Base-by-base conservation (phyloP, 2,797 vertebrate species). In the Hyperoplus lanceolatus region DNA sequence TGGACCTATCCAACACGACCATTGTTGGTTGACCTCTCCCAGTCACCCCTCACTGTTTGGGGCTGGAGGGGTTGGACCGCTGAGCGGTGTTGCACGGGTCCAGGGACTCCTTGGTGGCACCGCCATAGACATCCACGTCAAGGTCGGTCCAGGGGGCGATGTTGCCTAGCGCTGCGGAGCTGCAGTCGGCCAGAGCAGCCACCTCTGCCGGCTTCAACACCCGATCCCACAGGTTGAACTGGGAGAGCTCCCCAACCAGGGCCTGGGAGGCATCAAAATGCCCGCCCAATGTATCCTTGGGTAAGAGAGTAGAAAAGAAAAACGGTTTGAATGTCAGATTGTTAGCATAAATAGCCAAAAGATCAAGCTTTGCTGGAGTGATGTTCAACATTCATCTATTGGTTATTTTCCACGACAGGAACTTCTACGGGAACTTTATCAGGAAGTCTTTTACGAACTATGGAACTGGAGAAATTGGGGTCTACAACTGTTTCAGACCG, bases 241-340 rank as follows among this genome's bases (percentile, higher is more conserved):
- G 96, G 0, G 98, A 96, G 53, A 99, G 93, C 90, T 99, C 97
- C 13, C 98, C 98, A 0, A 99, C 97, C 11, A 99, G 96, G 51
- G 98, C 97, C 90, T 99, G 98, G 0, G 97, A 98, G 64, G 98
- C 97, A 0, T 99, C 98, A 39, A 99, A 99, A 9, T 97, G 97
- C 0, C 98, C 98, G 0, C 98, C 98, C 53, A 99, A 77, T 0
- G 96, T 96, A 79, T 99, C 98, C 98, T 99, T 14, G 36, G 15
- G 50, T n/a, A 55, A 69, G 58, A 39, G n/a, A 64, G 56, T 9
- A 18, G 29, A 49, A 46, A 15, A 36, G 49, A 58, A 55, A 15
- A 14, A 12, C 36, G 6, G 14, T 46, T 55, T 56, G 14, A 12
- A 59, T 21, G 48, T 63, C 4, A 64, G 15, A 74, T 73, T 43